These are phyloP conservation scores for Drosophila sproati DNA, from an alignment of 1,140 invertebrate genomes.

Conservation along the genomic window DNA sequence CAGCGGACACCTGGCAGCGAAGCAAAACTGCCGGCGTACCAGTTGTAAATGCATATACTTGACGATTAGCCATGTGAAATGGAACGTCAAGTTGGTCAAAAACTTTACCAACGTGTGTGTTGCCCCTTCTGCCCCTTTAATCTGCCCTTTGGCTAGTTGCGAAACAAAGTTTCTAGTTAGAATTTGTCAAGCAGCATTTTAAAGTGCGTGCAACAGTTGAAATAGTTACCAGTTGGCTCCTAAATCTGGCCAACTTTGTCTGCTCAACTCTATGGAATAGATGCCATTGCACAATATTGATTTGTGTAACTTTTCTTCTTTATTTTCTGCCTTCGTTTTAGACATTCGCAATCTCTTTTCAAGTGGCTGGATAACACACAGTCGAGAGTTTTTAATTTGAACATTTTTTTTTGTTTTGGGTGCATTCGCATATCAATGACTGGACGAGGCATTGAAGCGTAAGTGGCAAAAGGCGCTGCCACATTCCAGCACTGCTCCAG, in stretches of 20 bases:
- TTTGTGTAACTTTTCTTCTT: constrained; percentile 44
- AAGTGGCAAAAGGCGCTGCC: constrained; percentile 65
- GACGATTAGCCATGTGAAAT: constrained; percentile 80
- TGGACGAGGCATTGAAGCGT: constrained; percentile 45
- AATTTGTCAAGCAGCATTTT: constrained; percentile 41
- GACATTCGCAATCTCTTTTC: constrained; percentile 38
- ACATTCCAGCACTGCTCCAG: constrained; percentile 17
- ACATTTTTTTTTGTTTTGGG: constrained; percentile 62
- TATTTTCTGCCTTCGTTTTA: constrained; percentile 22
- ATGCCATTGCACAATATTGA: constrained; percentile 66
- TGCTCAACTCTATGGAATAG: constrained; percentile 22
- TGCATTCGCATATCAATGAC: constrained; percentile 59
- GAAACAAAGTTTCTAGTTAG: constrained; percentile 28
- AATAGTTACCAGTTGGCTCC: constrained; percentile 3
- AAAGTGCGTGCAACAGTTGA: constrained; percentile 54
- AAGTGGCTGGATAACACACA: constrained; percentile 68
- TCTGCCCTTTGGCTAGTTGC: constrained; percentile 3
- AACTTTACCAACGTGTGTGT: constrained; percentile 44
- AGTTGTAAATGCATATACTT: constrained; percentile 37
- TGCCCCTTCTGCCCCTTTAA: not conserved
- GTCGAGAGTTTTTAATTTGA: constrained; percentile 79
- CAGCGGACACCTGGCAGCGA: constrained; percentile 19
- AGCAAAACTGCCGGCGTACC: not conserved
- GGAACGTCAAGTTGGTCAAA: constrained; percentile 52
- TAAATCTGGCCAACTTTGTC: constrained; percentile 23